A percentile compares a stretch with the other conserved stretches of the same genome.
phyloP scores from a whole-genome alignment of 1,140 invertebrate genomes.

The Drosophila yakuba region DNA sequence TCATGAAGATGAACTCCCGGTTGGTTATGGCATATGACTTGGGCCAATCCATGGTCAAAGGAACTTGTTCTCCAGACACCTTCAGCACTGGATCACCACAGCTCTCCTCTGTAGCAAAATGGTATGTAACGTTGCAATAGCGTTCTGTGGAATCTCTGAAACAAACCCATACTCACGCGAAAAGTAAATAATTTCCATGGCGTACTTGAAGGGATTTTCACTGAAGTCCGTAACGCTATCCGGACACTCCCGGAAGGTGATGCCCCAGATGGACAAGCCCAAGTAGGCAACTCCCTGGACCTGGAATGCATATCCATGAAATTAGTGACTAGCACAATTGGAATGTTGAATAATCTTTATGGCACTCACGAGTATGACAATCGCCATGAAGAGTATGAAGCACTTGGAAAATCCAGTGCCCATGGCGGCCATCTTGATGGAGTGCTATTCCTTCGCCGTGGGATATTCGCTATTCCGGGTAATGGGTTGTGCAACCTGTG shows the following conservation, averaged over 20 bases:
- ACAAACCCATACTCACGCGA: constrained; percentile 30
- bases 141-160: not conserved
- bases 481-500: constrained; percentile 49
- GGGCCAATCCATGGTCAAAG: constrained; percentile 39
- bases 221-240: constrained; percentile 42
- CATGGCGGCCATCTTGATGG: constrained; percentile 55
- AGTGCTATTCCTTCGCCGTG: constrained; percentile 8
- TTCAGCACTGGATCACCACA: constrained; percentile 43
- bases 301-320: constrained; percentile 18
- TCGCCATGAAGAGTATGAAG: constrained; percentile 80
- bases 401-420: constrained; percentile 79
- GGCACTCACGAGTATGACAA: constrained; percentile 77
- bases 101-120: constrained; percentile 23
- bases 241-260: constrained; percentile 51
- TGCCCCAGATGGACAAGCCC: constrained; percentile 70
- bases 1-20: constrained; percentile 70
- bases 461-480: constrained; percentile 8
- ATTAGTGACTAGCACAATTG: constrained; percentile 2
- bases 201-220: constrained; percentile 63
- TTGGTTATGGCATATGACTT: constrained; percentile 60
- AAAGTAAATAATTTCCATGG: constrained; percentile 74
- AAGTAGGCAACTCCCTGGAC: constrained; percentile 64
- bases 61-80: rapidly evolving
- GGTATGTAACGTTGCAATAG: no score
- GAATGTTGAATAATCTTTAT: constrained; percentile 11